Evolutionary conservation across 2,888 invertebrate genomes (phyloP).

Genomic region (Brenthis ino): DNA sequence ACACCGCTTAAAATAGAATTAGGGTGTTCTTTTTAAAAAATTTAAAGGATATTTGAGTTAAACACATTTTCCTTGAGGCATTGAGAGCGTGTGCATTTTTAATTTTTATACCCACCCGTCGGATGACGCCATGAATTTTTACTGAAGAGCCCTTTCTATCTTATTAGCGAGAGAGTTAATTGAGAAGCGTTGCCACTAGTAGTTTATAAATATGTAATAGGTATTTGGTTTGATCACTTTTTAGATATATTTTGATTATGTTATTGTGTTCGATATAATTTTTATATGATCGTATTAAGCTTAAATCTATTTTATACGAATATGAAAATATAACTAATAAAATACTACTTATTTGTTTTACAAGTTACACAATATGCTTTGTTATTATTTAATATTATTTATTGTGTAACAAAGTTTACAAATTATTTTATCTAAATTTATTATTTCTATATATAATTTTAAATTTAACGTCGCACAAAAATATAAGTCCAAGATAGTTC

Average conservation of each 20-base stretch:
- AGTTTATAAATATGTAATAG: conserved; percentile 25
- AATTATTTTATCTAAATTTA: neutral
- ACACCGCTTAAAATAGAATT: conserved; percentile 36
- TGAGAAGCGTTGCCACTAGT: conserved; percentile 43
- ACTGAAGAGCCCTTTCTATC: conserved; percentile 68
- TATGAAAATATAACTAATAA: too few relatives aligned
- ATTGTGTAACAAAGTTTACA: too few relatives aligned
- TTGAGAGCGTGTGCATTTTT: conserved; percentile 74
- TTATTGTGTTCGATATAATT: neutral
- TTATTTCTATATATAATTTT: neutral
- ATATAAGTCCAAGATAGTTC: too few relatives aligned
- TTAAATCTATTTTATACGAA: neutral
- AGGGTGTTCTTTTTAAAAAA: conserved; percentile 53
- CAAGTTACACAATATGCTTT: too few relatives aligned
- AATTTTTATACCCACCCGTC: conserved; percentile 71
- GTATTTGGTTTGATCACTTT: neutral
- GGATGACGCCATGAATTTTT: conserved; percentile 77
- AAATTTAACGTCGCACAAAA: conserved; percentile 1
- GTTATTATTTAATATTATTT: too few relatives aligned
- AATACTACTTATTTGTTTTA: too few relatives aligned
- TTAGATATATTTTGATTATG: neutral
- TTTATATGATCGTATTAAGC: neutral
- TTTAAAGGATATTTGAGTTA: conserved; percentile 55
- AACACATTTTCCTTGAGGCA: conserved; percentile 74
- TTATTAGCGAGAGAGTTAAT: conserved; percentile 60